Base-by-base conservation (phyloP, 1,140 invertebrate species). In the Amyelois transitella region DNA sequence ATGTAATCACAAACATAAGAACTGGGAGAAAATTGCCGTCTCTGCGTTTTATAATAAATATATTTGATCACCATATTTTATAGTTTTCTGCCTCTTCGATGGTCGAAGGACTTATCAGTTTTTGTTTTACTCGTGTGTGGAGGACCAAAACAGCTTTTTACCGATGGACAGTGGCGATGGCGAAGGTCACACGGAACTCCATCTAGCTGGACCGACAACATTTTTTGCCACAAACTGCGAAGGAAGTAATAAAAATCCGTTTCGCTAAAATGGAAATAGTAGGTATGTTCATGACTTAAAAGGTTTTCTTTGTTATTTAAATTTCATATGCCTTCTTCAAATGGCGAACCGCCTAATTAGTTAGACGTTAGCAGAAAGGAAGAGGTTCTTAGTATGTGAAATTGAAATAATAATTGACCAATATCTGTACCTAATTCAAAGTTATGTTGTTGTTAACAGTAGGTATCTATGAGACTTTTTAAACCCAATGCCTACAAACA, bases 151-250 rank as follows among this genome's bases (percentile, higher is more conserved):
- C 69, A 69, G 63, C 69, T 77, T 76, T 76, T 81, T 75, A 66
- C 69, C 62, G 73, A 74, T 69, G 72, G 72, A 75, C 78, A 59
- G 64, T 43, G n/a, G 17, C n/a, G n/a, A n/a, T n/a, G 62, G 6
- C 60, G 75, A 82, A 82, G 79, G 79, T 82, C 79, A 79, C 60
- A 18, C 63, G 62, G 72, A 79, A 76, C 72, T 73, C 61, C 60
- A 67, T 74, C 70, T 77, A 68, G 65, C 70, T 77, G 66, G 68
- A 53, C 53, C 59, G 66, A 66, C 69, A 49, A 71, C 62, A 47
- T 58, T 67, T 69, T 66, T 69, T 62, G 62, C 58, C 54, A 64
- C 48, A 48, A 58, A 57, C 64, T 62, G 58, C 65, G 64, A 71
- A 76, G 67, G 62, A 74, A 69, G 66, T 64, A 58, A 64, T 61